These are phyloP conservation scores for Oscheius sp. DNA, from an alignment of 1,140 invertebrate genomes.

Conservation along the genomic window DNA sequence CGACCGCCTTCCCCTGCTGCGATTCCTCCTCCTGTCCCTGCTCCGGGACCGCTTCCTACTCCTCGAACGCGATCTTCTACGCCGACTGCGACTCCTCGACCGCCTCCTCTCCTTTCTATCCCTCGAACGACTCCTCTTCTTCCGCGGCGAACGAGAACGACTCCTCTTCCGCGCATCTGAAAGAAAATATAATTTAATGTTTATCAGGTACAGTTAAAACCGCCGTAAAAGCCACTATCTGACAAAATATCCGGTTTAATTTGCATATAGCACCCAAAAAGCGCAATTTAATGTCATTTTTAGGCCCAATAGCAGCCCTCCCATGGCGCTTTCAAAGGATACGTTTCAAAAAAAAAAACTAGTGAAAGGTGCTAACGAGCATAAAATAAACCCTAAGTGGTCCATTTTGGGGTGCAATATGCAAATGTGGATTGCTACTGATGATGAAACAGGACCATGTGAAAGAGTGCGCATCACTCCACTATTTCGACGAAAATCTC, in stretches of 20 bases:
- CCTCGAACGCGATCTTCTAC: neutral
- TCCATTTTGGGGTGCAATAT: too few species aligned
- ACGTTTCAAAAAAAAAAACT: too few species aligned
- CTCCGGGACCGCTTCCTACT: conserved; percentile 47
- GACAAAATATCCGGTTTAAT: neutral
- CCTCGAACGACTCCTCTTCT: neutral
- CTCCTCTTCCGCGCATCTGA: neutral
- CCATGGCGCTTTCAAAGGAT: too few species aligned
- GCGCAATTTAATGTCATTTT: neutral
- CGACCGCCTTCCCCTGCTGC: conserved; percentile 42
- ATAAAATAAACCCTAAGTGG: too few species aligned
- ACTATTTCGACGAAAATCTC: too few species aligned
- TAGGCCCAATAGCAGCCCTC: too few species aligned
- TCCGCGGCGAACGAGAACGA: neutral
- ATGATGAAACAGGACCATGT: too few species aligned
- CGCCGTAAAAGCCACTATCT: neutral
- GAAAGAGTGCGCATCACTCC: too few species aligned
- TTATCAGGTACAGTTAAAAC: neutral
- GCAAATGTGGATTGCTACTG: too few species aligned
- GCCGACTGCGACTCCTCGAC: neutral
- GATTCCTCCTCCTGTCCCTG: conserved; percentile 42
- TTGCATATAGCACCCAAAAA: neutral
- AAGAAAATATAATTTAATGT: neutral
- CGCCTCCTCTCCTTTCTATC: neutral
- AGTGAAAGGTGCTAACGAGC: too few species aligned